These are phyloP conservation scores for Desoria tigrina DNA, from an alignment of 2,888 invertebrate genomes.

Conservation along the genomic window DNA sequence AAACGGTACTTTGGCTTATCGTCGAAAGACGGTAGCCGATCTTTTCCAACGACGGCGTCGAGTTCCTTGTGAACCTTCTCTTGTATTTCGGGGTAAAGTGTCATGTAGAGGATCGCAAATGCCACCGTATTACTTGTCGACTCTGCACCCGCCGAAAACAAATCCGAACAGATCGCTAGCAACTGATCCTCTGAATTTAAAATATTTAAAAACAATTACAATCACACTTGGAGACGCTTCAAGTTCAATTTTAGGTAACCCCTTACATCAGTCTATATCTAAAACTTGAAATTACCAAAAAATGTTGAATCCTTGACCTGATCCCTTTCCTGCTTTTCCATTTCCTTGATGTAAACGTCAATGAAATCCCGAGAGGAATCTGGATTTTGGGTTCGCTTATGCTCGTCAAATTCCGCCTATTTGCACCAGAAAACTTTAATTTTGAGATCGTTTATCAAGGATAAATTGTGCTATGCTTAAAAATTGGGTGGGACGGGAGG, in stretches of 20 bases:
- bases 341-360: slow-evolving; percentile 52
- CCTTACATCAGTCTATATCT: slow-evolving; percentile 1
- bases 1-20: slow-evolving; percentile 31
- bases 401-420: slow-evolving; percentile 50
- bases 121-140: slow-evolving; percentile 47
- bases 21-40: slow-evolving; percentile 33
- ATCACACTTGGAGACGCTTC: background rate
- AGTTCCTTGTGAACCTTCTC: slow-evolving; percentile 40
- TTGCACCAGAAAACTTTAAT: too few species aligned
- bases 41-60: slow-evolving; percentile 33
- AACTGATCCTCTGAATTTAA: slow-evolving; percentile 48
- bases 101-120: slow-evolving; percentile 44
- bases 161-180: slow-evolving; percentile 38
- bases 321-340: slow-evolving; percentile 34
- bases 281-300: slow-evolving; percentile 32
- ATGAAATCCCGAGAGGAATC: slow-evolving; percentile 48
- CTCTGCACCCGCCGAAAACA: slow-evolving; percentile 51
- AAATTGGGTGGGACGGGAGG: too few species aligned
- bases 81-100: slow-evolving; percentile 43
- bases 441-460: too few species aligned
- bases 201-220: background rate
- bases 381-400: slow-evolving; percentile 40
- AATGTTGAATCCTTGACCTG: slow-evolving; percentile 36
- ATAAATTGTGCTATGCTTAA: too few species aligned
- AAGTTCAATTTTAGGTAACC: background rate